Conservation (phyloP, 2,113 vertebrate genomes). For the Peromyscus californicus region DNA sequence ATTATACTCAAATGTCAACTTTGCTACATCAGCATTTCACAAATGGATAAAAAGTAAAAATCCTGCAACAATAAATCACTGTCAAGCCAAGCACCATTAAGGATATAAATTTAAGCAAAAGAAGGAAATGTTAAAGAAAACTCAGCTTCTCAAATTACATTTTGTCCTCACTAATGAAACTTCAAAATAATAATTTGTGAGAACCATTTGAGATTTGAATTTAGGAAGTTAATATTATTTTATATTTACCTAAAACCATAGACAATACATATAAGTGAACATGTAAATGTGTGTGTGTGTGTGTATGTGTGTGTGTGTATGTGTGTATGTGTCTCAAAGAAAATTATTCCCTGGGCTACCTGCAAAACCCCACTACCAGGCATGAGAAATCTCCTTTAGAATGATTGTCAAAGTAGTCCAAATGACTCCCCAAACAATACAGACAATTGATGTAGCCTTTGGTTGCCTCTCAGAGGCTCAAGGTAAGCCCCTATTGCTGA, state of each 20-base stretch:
- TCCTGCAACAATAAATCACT: background rate
- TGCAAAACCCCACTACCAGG: background rate
- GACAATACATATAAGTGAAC: background rate
- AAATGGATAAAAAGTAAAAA: background rate
- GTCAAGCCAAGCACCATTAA: background rate
- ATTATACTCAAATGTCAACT: constrained; percentile 56
- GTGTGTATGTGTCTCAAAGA: background rate
- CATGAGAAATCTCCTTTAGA: background rate
- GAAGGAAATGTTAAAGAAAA: constrained; percentile 30
- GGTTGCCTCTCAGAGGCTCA: background rate
- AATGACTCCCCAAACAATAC: background rate
- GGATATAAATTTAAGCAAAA: constrained; percentile 18
- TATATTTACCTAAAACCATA: background rate
- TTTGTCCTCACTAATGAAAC: background rate
- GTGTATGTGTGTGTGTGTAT: background rate
- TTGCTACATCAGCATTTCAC: background rate
- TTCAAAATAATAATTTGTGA: constrained; percentile 43
- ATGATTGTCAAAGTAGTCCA: background rate
- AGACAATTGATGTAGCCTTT: background rate
- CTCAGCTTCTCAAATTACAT: background rate
- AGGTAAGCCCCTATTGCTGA: background rate
- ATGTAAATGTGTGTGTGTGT: background rate
- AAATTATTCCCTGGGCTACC: background rate
- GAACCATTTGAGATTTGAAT: background rate
- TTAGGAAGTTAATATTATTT: background rate